Percentiles rank a stretch among this genome's conserved stretches.
phyloP scores from a whole-genome alignment of 1,140 invertebrate genomes.

The Mamestra configurata region DNA sequence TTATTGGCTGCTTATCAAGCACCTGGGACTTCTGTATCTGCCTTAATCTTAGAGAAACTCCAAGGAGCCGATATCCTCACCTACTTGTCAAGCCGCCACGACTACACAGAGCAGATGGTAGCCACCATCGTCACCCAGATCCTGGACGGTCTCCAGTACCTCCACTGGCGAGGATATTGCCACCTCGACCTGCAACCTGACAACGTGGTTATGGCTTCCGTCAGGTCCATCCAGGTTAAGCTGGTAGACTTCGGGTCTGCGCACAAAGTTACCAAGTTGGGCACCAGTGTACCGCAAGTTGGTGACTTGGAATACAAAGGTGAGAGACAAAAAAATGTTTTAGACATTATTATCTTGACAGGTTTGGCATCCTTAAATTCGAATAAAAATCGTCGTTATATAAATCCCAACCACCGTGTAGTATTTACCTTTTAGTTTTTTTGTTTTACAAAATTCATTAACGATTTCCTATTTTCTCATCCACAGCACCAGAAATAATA shows the following conservation, averaged over 20 bases:
- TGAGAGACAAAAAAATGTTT: constrained; percentile 69
- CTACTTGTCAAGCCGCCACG: constrained; percentile 94
- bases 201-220: constrained; percentile 98
- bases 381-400: no score
- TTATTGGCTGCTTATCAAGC: constrained; percentile 92
- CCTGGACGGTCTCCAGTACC: constrained; percentile 95
- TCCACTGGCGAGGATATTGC: constrained; percentile 97
- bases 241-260: constrained; percentile 97
- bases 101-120: constrained; percentile 97
- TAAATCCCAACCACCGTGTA: no score
- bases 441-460: no score
- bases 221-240: constrained; percentile 96
- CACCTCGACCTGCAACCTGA: constrained; percentile 98
- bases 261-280: constrained; percentile 93
- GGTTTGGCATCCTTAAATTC: no score
- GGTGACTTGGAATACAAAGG: constrained; percentile 92
- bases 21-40: constrained; percentile 90
- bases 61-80: constrained; percentile 97
- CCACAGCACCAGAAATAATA: constrained; percentile 96
- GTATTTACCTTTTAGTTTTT: no score
- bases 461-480: background rate
- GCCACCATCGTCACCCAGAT: constrained; percentile 94
- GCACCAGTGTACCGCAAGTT: constrained; percentile 91
- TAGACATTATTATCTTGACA: no score
- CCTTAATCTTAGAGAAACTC: constrained; percentile 95